Conservation (phyloP, 2,888 invertebrate genomes). For the Noctua pronuba region DNA sequence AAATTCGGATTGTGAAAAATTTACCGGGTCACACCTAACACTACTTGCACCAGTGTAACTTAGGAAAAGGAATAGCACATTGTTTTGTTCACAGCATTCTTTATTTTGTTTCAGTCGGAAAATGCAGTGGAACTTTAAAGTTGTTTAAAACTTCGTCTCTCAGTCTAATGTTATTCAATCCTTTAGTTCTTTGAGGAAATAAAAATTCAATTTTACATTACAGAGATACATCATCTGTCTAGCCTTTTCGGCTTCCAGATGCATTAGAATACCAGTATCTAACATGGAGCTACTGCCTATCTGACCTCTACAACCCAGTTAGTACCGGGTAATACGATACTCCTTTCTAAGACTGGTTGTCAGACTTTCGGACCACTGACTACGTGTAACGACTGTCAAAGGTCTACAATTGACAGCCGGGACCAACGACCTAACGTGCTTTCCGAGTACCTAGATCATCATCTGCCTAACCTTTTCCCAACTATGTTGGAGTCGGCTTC, state of each 20-base stretch:
- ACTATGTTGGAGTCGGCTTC: too few species aligned
- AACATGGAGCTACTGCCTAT: background rate
- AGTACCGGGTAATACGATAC: background rate
- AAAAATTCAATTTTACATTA: background rate
- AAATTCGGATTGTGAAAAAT: conserved; percentile 59
- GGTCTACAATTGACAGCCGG: background rate
- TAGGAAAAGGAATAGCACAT: background rate
- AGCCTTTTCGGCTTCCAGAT: background rate
- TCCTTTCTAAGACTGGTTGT: background rate
- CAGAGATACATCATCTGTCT: background rate
- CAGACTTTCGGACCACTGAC: background rate
- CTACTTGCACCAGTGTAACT: background rate
- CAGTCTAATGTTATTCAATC: conserved; percentile 21
- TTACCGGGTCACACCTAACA: conserved; percentile 2
- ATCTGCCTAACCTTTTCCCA: background rate
- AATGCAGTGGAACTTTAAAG: conserved; percentile 27
- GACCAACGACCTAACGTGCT: background rate
- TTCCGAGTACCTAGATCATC: background rate
- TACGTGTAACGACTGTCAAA: background rate
- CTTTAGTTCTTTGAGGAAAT: background rate
- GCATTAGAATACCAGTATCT: background rate
- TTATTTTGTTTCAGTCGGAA: conserved; percentile 15
- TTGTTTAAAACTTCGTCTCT: conserved; percentile 28
- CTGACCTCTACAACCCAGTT: background rate
- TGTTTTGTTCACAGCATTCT: conserved; percentile 5